Base-by-base conservation (phyloP, 2,113 vertebrate species). In the Dunckerocampus dactyliophorus region DNA sequence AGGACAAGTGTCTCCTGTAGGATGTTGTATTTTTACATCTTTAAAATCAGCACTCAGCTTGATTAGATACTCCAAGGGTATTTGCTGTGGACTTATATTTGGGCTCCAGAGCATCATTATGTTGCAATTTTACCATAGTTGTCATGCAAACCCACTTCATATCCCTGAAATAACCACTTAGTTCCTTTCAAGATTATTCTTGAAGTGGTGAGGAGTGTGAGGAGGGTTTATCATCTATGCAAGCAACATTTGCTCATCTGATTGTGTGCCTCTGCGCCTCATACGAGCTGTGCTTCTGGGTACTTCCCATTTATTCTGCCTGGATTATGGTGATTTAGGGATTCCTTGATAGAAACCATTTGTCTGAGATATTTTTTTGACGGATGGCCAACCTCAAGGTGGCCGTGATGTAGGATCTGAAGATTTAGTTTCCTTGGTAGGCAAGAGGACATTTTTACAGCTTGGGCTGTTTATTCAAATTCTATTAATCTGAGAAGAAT, bases 281-380 rank as follows among this genome's bases (percentile, higher is more conserved):
- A 75, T 48, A 66, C 75, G 76, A 62, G 85, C 66, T 65, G 59
- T 82, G 79, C 64, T 55, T 73, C 77, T 80, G 82, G 85, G 81
- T 67, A 72, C 62, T 58, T 76, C 57, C 76, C 78, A 82, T 88
- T 87, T 80, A 64, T 88, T 88, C 84, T 82, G 77, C 72, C 77
- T 74, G 63, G 71, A 58, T 39, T 17, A 13, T 0, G 24, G 10
- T 24, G 52, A 11, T 39, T 63, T 65, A 39, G n/a, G 67, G 65
- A 74, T 16, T 21, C 52, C 47, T 62, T 21, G 37, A 17, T 55
- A 12, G 39, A 42, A 49, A 64, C 67, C 21, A 4, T 56, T 65
- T 58, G 39, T 65, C 39, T 62, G 50, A 60, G 34, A 62, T 50
- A 58, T 28, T 28, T 28, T 28, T 28, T 28, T 28, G 24, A 28